Conservation (phyloP, 2,797 vertebrate genomes). For the Podarcis lilfordi region DNA sequence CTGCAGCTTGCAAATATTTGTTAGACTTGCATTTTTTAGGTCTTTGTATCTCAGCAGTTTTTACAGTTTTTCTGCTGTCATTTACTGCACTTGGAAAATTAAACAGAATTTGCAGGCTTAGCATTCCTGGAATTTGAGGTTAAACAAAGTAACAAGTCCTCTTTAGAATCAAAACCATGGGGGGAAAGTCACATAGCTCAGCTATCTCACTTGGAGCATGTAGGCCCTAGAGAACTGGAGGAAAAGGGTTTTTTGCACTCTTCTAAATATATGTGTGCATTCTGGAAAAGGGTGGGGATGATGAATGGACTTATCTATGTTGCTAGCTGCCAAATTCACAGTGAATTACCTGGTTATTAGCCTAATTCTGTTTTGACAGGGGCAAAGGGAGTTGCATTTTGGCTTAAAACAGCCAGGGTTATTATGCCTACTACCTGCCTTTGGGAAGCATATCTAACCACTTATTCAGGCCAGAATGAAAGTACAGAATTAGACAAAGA, state of each 20-base stretch:
- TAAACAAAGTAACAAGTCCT: background rate
- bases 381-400: background rate
- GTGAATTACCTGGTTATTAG: background rate
- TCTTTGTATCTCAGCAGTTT: background rate
- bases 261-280: background rate
- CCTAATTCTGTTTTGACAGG: background rate
- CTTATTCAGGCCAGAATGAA: background rate
- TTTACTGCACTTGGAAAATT: conserved; percentile 27
- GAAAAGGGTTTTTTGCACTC: background rate
- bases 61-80: background rate
- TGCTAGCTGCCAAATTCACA: background rate
- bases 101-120: background rate
- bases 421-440: background rate
- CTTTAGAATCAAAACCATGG: background rate
- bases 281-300: background rate
- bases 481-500: background rate
- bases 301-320: background rate
- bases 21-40: conserved; percentile 12
- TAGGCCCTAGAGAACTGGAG: background rate
- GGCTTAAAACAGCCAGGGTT: background rate
- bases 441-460: background rate
- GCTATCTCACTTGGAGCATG: background rate
- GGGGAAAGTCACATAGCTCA: background rate
- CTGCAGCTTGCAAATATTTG: conserved; percentile 2
- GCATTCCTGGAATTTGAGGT: conserved; percentile 23